These are phyloP conservation scores for Athalia circularis DNA, from an alignment of 2,888 invertebrate species.

Conservation along the genomic window DNA sequence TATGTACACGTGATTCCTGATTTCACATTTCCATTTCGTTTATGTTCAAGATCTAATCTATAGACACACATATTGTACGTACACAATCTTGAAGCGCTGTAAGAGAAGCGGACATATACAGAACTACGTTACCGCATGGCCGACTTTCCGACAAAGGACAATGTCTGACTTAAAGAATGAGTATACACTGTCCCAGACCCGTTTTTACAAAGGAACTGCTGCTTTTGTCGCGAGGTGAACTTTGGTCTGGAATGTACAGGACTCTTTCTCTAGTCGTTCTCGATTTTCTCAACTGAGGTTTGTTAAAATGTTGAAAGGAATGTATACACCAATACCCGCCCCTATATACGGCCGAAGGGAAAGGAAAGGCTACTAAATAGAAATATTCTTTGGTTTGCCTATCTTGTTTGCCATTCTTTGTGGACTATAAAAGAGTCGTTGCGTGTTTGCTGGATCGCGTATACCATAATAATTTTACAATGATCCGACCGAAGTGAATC, in stretches of 20 bases:
- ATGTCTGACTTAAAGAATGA: not conserved
- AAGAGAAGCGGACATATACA: not conserved
- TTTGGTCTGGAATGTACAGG: constrained; percentile 3
- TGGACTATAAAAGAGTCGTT: no score
- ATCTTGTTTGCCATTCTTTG: constrained; percentile 8
- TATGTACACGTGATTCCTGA: no score
- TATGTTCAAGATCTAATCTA: no score
- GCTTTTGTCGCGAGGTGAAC: constrained; percentile 8
- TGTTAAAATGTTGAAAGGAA: constrained; percentile 25
- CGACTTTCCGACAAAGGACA: not conserved
- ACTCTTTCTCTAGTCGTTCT: constrained; percentile 3
- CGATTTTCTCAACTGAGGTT: constrained; percentile 16
- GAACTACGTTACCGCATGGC: no score
- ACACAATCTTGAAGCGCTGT: no score
- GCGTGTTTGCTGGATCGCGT: no score
- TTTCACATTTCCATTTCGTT: no score
- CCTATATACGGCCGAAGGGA: not conserved
- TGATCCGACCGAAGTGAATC: not conserved
- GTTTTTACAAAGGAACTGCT: not conserved
- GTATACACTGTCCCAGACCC: not conserved
- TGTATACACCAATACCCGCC: not conserved
- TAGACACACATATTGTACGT: no score
- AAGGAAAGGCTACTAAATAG: not conserved
- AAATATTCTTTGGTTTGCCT: not conserved
- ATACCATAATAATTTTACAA: not conserved